Base-by-base conservation (phyloP, 2,888 invertebrate genomes). In the Mamestra brassicae region DNA sequence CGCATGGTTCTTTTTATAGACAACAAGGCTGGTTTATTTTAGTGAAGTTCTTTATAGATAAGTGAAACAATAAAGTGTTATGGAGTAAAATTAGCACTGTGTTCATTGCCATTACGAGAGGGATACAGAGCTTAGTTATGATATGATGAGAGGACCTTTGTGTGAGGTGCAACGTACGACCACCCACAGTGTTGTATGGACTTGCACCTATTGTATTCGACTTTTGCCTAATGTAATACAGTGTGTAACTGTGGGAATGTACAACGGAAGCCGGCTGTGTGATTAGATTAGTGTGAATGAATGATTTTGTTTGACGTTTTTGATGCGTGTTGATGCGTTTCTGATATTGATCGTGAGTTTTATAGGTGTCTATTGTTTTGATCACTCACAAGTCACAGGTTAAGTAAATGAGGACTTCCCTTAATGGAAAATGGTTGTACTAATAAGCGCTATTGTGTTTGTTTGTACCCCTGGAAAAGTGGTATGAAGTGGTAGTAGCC, bases 261-360 rank as follows among this genome's bases (percentile, higher is more conserved):
- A 73, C 83, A 83, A 88, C 92, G 90, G 92, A 90, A 92, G 92
- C 88, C 88, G 79, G 86, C 90, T 89, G 89, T 90, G 89, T 91
- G 92, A 92, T 92, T 91, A 89, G 89, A 92, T 93, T 93, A 92
- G 88, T 91, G 89, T 90, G 92, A 91, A 91, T 90, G 90, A 92
- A 85, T 91, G 93, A 92, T 90, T 91, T 89, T 89, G 89, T 91
- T 91, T 91, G 91, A 90, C 90, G 89, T 70, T 89, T 89, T 88
- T 88, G 88, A 89, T 89, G 76, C 71, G 67, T 80, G 67, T 76
- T 81, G 79, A 79, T 83, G 81, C 76, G 36, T 87, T 83, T 81
- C 74, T 85, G 81, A 84, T 87, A 74, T 74, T 70, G 50, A 77
- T 74, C 67, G 64, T 75, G 64, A 72, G 74, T 63, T 80, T 74